Evolutionary conservation across 2,797 vertebrate species (phyloP), one percentile per base, ranked within the genome.

Genomic region (Fistularia tabacaria): DNA sequence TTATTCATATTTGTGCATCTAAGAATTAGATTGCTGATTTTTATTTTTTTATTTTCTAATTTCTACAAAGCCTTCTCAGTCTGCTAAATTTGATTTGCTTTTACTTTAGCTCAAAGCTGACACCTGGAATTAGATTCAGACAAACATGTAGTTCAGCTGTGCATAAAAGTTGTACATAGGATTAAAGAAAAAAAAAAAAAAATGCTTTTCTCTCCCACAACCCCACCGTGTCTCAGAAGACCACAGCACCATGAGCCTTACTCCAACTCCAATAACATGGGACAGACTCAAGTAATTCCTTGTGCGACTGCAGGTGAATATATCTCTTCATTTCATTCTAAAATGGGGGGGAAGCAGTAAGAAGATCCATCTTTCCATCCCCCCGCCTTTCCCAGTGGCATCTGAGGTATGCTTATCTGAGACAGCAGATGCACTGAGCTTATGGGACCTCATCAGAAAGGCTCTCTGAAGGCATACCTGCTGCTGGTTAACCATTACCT

Each of bases 361-460:
- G 61, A 59, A 69, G 74, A 83, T 78, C 63, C 62, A 71, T 71
- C 59, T 74, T 66, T 66, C 54, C 57, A 55, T 64, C 47, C 11
- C 38, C 10, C 12, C 25, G 46, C 46, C 66, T 73, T 50, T 77
- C 73, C 77, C 76, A 69, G 73, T 85, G 75, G 82, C 84, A 79
- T 82, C 80, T 73, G 58, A 75, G 82, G 74, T 85, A 69, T 87
- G 82, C 87, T 91, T 91, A 91, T 91, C 90, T 77, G 81, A 84
- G 73, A 74, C 76, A 86, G 80, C 89, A 91, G 89, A 88, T 88
- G 88, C 80, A 75, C 68, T 51, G 74, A 64, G 81, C 89, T 89
- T 86, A 77, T 76, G 85, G 89, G 87, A 87, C 85, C 83, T 90
- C 89, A 91, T 91, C 89, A 89, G 82, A 79, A 73, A 74, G 69